Conservation (phyloP, 2,113 vertebrate genomes). For the Gymnarchus niloticus region DNA sequence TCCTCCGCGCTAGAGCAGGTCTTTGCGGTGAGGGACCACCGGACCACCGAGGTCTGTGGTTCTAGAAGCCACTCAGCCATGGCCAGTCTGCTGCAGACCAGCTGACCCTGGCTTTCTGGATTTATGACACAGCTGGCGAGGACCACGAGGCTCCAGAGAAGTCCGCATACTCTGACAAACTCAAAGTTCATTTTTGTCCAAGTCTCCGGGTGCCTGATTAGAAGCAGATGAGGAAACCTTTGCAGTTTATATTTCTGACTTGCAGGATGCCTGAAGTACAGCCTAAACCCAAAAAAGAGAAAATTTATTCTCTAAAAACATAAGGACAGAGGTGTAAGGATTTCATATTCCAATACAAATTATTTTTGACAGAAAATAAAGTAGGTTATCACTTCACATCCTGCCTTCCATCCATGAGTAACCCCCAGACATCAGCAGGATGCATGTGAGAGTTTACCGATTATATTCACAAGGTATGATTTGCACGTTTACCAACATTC, state of each 20-base stretch:
- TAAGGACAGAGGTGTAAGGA: background rate
- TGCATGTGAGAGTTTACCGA: too few species aligned
- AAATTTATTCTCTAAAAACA: background rate
- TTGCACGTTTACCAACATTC: background rate
- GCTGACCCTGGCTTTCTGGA: constrained; percentile 40
- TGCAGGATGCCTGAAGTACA: background rate
- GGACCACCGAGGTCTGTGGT: constrained; percentile 49
- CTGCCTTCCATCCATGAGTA: background rate
- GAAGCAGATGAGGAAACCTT: background rate
- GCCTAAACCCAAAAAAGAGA: constrained; percentile 1
- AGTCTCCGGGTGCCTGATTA: background rate
- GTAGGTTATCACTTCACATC: background rate
- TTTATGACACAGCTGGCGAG: constrained; percentile 34
- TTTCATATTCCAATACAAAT: background rate
- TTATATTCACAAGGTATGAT: background rate
- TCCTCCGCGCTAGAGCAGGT: constrained; percentile 56
- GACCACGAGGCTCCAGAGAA: constrained; percentile 29
- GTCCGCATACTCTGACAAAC: constrained; percentile 36
- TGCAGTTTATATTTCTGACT: background rate
- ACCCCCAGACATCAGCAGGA: background rate
- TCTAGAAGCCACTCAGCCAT: constrained; percentile 57
- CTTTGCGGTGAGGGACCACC: constrained; percentile 65
- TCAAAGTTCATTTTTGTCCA: constrained; percentile 5
- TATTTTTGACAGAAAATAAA: background rate
- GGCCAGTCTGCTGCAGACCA: constrained; percentile 50